Evolutionary conservation across 92 coral and sea anemone species (phyloP), one percentile per base, ranked within the genome.

Genomic region (Muricea muricata): DNA sequence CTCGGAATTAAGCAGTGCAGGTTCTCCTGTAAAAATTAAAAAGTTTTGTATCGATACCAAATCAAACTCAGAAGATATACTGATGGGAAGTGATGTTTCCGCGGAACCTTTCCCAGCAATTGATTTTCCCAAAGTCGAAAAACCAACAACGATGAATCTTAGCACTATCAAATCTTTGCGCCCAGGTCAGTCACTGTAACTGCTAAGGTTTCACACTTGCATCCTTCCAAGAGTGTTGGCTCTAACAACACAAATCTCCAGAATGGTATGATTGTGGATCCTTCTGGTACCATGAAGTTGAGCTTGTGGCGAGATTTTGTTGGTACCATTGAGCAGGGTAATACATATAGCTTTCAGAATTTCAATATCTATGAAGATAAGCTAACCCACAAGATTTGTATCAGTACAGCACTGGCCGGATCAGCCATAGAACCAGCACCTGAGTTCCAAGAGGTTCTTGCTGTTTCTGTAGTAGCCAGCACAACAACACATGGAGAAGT

Each of bases 151-250:
- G 2, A 61, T 82, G 48, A 66, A 74, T 76, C 68, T 87, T 7
- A 12, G 48, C 57, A 83, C 74, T 37, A 61, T 45, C 5, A 87
- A 60, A 17, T 66, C 73, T 37, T 50, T 87, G 31, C 75, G 85
- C 32, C 33, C 69, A 65, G 90, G 86, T 18, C 30, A n/a, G 46
- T 77, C 3, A 77, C 85, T 25, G 78, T 85, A 6, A 63, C 18
- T 37, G 89, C 86, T 1, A 81, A 87, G 42, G 87, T 87, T 13
- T 11, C 86, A 35, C 83, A 82, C 29, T 24, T 87, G 37, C 56
- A 71, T 65, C 87, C 90, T 13, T 17, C 73, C 4, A 87, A 63
- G 18, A 15, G 9, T 41, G 29, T 33, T n/a, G n/a, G n/a, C 10
- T 18, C 42, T 20, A 60, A 76, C 52, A 58, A 40, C 21, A 47